These are phyloP conservation scores for Grapholita molesta DNA, from an alignment of 1,140 invertebrate species.

Conservation along the genomic window DNA sequence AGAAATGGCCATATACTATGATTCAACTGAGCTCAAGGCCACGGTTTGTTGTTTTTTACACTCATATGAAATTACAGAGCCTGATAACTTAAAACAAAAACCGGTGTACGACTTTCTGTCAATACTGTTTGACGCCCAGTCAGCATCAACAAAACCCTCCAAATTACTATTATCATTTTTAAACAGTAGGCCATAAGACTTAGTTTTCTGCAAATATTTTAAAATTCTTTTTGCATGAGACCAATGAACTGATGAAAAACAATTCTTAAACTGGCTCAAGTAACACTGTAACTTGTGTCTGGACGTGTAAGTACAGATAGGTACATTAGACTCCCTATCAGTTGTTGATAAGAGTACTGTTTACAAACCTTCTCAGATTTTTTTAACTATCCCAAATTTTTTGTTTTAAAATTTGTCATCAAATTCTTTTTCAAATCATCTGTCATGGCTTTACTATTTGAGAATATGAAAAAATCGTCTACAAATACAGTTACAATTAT, in stretches of 20 bases:
- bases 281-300: constrained; percentile 26
- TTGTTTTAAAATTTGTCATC: constrained; percentile 31
- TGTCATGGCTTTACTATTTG: constrained; percentile 24
- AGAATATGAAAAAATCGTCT: constrained; percentile 55
- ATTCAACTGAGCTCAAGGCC: constrained; percentile 54
- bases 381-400: constrained; percentile 26
- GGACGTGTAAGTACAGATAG: constrained; percentile 28
- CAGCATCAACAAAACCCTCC: constrained; percentile 55
- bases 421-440: constrained; percentile 21
- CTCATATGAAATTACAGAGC: constrained; percentile 21
- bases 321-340: constrained; percentile 27
- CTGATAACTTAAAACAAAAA: constrained; percentile 31
- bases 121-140: constrained; percentile 42
- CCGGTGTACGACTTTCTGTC: constrained; percentile 41
- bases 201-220: constrained; percentile 22
- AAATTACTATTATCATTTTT: constrained; percentile 16
- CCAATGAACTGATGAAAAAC: constrained; percentile 19
- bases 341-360: constrained; percentile 24
- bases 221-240: constrained; percentile 19
- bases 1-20: constrained; percentile 57
- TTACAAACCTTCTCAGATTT: constrained; percentile 15
- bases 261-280: constrained; percentile 28
- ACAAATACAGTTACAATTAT: constrained; percentile 48
- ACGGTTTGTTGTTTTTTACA: constrained; percentile 17
- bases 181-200: constrained; percentile 20